Evolutionary conservation across 2,797 vertebrate species (phyloP).

Genomic region (Emys orbicularis): DNA sequence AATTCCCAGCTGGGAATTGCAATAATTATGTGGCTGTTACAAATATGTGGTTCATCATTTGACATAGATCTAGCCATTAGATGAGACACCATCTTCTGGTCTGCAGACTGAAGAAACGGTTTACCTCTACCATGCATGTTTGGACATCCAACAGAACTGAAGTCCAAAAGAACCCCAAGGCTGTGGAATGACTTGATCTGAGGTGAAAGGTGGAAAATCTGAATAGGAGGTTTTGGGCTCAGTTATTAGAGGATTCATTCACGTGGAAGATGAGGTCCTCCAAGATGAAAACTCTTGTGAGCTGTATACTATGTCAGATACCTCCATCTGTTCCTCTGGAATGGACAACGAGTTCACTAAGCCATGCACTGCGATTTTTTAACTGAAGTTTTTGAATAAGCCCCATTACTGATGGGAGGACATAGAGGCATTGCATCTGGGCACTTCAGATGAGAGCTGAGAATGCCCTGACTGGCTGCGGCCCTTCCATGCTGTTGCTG

Average conservation of each 20-base stretch:
- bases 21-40: not conserved
- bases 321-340: not conserved
- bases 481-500: not conserved
- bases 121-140: not conserved
- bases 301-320: not conserved
- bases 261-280: not conserved
- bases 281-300: not conserved
- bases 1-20: not conserved
- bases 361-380: not conserved
- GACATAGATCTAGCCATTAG: conserved; percentile 33
- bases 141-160: not conserved
- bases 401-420: not conserved
- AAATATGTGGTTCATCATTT: not conserved
- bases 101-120: conserved; percentile 22
- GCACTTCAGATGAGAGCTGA: not conserved
- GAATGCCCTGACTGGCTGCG: not conserved
- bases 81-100: not conserved
- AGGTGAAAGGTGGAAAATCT: not conserved
- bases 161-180: conserved; percentile 46
- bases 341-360: not conserved
- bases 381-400: not conserved
- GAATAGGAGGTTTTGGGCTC: accelerated
- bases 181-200: not conserved
- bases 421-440: not conserved
- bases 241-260: accelerated